Base-by-base conservation (phyloP, 2,797 vertebrate species). In the Lemur catta region DNA sequence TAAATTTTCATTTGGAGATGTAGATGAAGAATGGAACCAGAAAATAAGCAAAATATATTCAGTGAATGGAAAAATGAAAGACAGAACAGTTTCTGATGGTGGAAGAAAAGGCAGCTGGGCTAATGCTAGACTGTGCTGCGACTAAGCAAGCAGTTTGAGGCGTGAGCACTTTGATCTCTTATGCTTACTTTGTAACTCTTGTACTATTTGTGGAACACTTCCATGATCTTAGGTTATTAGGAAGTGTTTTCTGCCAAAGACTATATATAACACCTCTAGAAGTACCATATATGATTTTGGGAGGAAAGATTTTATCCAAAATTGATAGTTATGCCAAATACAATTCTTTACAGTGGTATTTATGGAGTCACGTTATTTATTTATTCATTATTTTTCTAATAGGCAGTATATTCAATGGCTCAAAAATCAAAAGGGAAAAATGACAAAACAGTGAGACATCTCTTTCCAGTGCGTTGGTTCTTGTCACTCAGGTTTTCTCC, bases 21-120 rank as follows among this genome's bases (percentile, higher is more conserved):
- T 57, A 74, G 12, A n/a, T 96, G 55, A 88, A 93, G 55, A 89
- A 92, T 67, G 48, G 79, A 65, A 67, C 24, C 91, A 82, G 63
- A 41, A 91, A 91, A 76, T 10, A 38, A 41, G 63, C 24, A 89
- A 74, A 89, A 46, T 72, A 71, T 65, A n/a, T 57, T 76, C 9
- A 52, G 4, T 55, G 18, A 80, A 41, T 82, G 38, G 35, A 15
- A 87, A 88, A 93, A 67, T 80, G 35, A 82, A 92, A 80, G 84
- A 2, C 52, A 91, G 75, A 93, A 18, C 3, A 8, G 1, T 84
- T 78, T 59, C 43, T 76, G 74, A 41, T 57, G 20, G 57, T 57
- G 15, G 57, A 79, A 35, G 67, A 84, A n/a, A 33, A 63, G n/a
- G 28, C 13, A 0, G 3, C 35, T 46, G 8, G 59, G 61, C 48